phyloP scores from a whole-genome alignment of 2,888 invertebrate species.

The Trissolcus brochymenae region DNA sequence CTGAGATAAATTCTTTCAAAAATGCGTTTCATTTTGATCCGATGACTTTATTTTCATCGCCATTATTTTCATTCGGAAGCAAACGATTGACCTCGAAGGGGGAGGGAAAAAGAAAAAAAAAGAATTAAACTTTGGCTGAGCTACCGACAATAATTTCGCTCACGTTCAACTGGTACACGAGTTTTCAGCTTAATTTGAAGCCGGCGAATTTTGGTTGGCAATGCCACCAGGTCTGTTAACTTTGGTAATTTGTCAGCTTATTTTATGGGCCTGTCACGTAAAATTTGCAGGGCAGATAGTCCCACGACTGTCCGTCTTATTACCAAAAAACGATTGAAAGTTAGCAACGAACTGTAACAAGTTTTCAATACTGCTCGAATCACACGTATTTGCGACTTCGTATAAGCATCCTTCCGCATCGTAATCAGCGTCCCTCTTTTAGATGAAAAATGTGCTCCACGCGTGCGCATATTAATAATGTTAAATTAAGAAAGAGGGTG shows the following conservation, averaged over 20 bases:
- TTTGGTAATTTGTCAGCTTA: constrained; percentile 58
- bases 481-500: too few relatives aligned
- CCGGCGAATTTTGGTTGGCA: constrained; percentile 43
- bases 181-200: constrained; percentile 48
- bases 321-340: constrained; percentile 54
- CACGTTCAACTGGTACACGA: constrained; percentile 42
- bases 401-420: constrained; percentile 10
- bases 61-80: too few relatives aligned
- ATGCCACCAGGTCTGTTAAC: constrained; percentile 50
- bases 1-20: too few relatives aligned
- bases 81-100: too few relatives aligned
- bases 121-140: constrained; percentile 25
- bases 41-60: too few relatives aligned
- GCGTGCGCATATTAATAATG: too few relatives aligned
- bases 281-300: constrained; percentile 49
- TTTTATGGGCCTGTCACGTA: constrained; percentile 55
- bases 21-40: too few relatives aligned
- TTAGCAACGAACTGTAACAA: constrained; percentile 32
- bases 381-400: constrained; percentile 17
- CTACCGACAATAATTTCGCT: constrained; percentile 35
- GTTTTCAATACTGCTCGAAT: constrained; percentile 36
- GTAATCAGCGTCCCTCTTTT: too few relatives aligned
- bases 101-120: constrained; percentile 1
- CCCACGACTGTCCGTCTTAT: constrained; percentile 51
- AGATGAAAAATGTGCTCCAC: too few relatives aligned